These are phyloP conservation scores for Coecobrya sp. DNA, from an alignment of 2,888 invertebrate species.

Conservation along the genomic window DNA sequence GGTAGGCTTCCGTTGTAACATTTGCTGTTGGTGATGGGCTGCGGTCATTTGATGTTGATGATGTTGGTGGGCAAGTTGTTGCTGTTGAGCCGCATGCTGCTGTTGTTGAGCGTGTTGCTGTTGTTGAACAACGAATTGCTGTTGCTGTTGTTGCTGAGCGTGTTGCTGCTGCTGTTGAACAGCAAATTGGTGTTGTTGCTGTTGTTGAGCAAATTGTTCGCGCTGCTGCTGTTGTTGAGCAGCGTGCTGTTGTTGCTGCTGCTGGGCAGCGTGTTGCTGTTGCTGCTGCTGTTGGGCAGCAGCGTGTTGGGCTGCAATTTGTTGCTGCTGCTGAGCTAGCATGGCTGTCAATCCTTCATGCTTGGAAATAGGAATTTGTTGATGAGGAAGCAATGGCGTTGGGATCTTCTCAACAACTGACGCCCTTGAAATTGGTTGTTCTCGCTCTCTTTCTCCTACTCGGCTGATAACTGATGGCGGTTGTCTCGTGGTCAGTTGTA, in stretches of 20 bases:
- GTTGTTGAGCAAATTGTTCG: slow-evolving; percentile 87
- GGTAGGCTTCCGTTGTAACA: slow-evolving; percentile 54
- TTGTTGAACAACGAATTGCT: slow-evolving; percentile 87
- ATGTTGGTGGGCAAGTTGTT: slow-evolving; percentile 73
- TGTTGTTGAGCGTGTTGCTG: slow-evolving; percentile 87
- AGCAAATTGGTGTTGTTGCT: slow-evolving; percentile 74
- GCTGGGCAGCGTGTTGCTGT: slow-evolving; percentile 88
- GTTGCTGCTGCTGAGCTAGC: slow-evolving; percentile 78
- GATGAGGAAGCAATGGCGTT: slow-evolving; percentile 70
- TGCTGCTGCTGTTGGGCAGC: slow-evolving; percentile 87
- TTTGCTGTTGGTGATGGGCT: slow-evolving; percentile 87
- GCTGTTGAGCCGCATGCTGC: slow-evolving; percentile 51
- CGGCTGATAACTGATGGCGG: slow-evolving; percentile 51
- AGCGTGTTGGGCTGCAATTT: slow-evolving; percentile 87
- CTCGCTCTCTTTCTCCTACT: slow-evolving; percentile 69
- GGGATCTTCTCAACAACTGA: slow-evolving; percentile 43
- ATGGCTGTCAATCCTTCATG: slow-evolving; percentile 85
- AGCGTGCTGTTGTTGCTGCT: slow-evolving; percentile 87
- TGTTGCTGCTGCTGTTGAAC: slow-evolving; percentile 80
- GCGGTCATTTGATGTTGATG: slow-evolving; percentile 83
- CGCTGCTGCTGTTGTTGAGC: slow-evolving; percentile 88
- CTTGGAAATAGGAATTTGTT: slow-evolving; percentile 79
- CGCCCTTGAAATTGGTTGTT: background rate
- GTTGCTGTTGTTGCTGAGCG: slow-evolving; percentile 87
- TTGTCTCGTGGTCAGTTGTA: slow-evolving; percentile 38